These are phyloP conservation scores for Accipiter virgatus DNA, from an alignment of 2,113 vertebrate genomes.

Conservation along the genomic window DNA sequence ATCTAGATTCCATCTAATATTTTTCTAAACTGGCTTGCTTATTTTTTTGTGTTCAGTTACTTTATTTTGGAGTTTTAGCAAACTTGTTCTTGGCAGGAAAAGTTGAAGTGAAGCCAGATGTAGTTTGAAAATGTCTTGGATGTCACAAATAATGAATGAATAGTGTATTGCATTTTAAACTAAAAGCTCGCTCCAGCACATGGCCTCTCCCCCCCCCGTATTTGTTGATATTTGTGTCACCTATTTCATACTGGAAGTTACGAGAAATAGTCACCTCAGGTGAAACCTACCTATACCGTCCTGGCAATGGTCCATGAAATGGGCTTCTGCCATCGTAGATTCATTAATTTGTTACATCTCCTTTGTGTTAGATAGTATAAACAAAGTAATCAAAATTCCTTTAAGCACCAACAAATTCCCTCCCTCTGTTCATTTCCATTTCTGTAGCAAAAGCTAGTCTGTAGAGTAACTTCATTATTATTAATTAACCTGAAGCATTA, in stretches of 20 bases:
- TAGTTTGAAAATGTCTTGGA: not conserved
- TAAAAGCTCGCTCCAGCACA: not conserved
- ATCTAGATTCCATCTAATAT: not conserved
- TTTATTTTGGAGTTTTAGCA: conserved; percentile 60
- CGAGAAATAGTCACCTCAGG: not conserved
- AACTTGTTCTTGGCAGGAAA: conserved; percentile 55
- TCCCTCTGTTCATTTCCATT: not conserved
- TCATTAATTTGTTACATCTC: not conserved
- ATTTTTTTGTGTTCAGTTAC: conserved; percentile 44
- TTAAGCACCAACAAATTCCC: not conserved
- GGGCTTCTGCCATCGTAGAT: not conserved
- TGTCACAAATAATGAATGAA: conserved; percentile 24
- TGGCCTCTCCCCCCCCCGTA: not conserved
- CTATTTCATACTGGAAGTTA: not conserved
- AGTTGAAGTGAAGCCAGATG: conserved; percentile 10
- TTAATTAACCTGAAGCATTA: not conserved
- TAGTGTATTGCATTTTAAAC: not conserved
- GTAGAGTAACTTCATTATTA: not conserved
- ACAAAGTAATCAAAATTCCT: not conserved
- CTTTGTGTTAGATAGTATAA: not conserved
- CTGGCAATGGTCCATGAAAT: not conserved
- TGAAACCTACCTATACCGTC: not conserved
- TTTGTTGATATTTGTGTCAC: not conserved
- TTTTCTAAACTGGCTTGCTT: conserved; percentile 53
- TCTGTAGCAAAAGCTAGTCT: not conserved